Evolutionary conservation across 2,888 invertebrate genomes (phyloP).

Genomic region (Urechis unicinctus): DNA sequence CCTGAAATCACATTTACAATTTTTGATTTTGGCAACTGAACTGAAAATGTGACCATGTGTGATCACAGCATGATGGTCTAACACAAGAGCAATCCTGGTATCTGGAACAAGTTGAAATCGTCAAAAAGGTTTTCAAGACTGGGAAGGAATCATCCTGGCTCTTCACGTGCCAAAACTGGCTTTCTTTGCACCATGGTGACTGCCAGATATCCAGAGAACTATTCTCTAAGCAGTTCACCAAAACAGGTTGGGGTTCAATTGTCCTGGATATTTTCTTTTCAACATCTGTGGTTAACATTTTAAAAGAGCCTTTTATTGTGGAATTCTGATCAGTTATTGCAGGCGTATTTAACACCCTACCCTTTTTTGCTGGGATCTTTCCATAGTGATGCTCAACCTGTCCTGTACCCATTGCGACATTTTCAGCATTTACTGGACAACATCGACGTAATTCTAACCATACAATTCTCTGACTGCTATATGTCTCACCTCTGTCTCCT

Average conservation of each 20-base stretch:
- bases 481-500: not conserved
- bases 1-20: too few species aligned
- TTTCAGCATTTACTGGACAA: too few species aligned
- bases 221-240: conserved; percentile 35
- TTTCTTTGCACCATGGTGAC: conserved; percentile 46
- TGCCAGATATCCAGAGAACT: conserved; percentile 41
- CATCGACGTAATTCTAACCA: not conserved
- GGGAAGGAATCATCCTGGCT: conserved; percentile 34
- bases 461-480: not conserved
- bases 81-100: conserved; percentile 48
- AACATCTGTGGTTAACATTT: too few species aligned
- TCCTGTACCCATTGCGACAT: too few species aligned
- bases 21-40: too few species aligned
- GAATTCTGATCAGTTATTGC: too few species aligned
- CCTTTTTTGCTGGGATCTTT: too few species aligned
- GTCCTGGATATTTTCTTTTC: not conserved
- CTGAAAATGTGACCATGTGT: too few species aligned
- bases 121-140: conserved; percentile 36
- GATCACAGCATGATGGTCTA: conserved; percentile 47
- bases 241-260: conserved; percentile 34
- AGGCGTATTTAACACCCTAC: too few species aligned
- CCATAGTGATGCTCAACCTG: too few species aligned
- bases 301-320: too few species aligned
- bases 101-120: conserved; percentile 43
- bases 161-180: conserved; percentile 48